Evolutionary conservation across 1,140 invertebrate genomes (phyloP).

Genomic region (Nomia melanderi): DNA sequence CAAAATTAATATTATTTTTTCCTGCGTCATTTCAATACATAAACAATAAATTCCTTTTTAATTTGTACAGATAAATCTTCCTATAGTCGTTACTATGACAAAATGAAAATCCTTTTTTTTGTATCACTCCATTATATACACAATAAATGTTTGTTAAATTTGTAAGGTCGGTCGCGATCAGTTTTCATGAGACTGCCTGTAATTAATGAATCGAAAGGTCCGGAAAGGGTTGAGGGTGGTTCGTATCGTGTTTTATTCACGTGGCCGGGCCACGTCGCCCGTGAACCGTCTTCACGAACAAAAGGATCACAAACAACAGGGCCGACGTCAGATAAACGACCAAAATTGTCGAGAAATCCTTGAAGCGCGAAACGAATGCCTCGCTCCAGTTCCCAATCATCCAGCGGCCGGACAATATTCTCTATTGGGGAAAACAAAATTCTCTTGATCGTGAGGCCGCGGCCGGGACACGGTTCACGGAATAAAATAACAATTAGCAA

Average conservation of each 20-base stretch:
- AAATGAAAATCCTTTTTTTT: no score
- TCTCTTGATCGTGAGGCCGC: constrained; percentile 6
- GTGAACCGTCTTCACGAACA: constrained; percentile 26
- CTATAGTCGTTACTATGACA: no score
- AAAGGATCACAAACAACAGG: constrained; percentile 43
- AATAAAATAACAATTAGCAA: constrained; percentile 30
- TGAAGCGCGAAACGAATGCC: constrained; percentile 64
- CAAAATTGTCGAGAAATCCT: constrained; percentile 56
- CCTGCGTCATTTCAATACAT: no score
- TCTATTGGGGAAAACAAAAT: constrained; percentile 51
- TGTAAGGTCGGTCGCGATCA: no score
- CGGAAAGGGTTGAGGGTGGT: background rate
- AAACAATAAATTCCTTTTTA: no score
- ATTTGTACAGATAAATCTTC: no score
- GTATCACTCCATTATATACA: no score
- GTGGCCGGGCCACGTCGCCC: background rate
- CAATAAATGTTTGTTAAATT: no score
- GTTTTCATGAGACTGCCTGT: background rate
- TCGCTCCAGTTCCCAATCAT: constrained; percentile 66
- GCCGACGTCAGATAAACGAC: constrained; percentile 53
- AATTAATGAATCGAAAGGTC: background rate
- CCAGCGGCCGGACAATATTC: constrained; percentile 32
- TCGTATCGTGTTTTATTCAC: background rate
- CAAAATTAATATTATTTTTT: no score
- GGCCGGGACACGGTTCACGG: background rate